phyloP scores from a whole-genome alignment of 2,888 invertebrate genomes.

The Heliconius erato region DNA sequence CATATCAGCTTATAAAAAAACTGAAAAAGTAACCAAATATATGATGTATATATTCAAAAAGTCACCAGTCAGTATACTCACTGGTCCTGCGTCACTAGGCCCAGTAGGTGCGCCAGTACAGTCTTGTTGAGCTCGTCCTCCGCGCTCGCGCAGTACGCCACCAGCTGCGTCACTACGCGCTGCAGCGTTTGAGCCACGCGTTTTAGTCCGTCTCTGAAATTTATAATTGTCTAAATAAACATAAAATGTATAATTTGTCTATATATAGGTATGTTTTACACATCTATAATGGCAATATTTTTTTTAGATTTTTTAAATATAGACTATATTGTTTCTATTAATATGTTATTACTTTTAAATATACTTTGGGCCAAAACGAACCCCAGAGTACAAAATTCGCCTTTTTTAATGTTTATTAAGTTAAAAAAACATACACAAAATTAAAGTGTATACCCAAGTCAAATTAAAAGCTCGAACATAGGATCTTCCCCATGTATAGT shows the following conservation, averaged over 20 bases:
- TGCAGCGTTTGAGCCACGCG: conserved; percentile 88
- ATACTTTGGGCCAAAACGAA: no score
- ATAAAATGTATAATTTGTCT: background rate
- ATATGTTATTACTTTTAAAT: background rate
- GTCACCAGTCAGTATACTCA: conserved; percentile 44
- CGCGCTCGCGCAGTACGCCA: conserved; percentile 90
- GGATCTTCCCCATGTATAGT: no score
- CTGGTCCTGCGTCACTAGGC: conserved; percentile 61
- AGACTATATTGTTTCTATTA: background rate
- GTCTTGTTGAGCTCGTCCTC: conserved; percentile 93
- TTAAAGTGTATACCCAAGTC: background rate
- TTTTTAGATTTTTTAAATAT: background rate
- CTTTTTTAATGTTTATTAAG: no score
- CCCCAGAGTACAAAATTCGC: no score
- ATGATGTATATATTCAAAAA: background rate
- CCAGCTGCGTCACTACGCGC: conserved; percentile 88
- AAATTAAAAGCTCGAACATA: background rate
- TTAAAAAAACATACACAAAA: background rate
- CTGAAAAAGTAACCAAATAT: no score
- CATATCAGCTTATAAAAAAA: no score
- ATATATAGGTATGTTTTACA: no score
- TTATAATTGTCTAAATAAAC: background rate
- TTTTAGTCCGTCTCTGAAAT: conserved; percentile 87
- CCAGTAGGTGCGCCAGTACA: conserved; percentile 87
- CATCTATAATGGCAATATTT: no score